phyloP scores from a whole-genome alignment of 1,140 invertebrate genomes.

The Sminthurinus signatus region DNA sequence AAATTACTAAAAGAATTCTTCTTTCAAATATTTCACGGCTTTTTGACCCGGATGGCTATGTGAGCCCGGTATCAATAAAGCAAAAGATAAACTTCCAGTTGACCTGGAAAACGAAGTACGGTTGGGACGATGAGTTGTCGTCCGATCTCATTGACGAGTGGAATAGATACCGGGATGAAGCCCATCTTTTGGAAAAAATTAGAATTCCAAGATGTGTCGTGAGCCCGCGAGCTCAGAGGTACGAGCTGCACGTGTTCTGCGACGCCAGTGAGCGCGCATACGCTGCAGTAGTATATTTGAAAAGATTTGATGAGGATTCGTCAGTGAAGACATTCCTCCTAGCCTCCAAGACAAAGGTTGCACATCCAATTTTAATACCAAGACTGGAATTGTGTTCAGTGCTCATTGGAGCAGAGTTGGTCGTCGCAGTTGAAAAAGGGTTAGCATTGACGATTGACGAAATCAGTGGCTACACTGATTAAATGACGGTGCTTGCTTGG shows the following conservation, averaged over 20 bases:
- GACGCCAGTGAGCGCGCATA: too few species aligned
- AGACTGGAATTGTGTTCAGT: slow-evolving; percentile 22
- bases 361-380: background rate
- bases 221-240: too few species aligned
- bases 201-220: too few species aligned
- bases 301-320: too few species aligned
- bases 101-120: slow-evolving; percentile 20
- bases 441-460: background rate
- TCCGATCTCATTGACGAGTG: too few species aligned
- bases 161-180: too few species aligned
- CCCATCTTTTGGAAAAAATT: too few species aligned
- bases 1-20: slow-evolving; percentile 26
- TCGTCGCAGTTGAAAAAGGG: background rate
- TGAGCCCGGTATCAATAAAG: slow-evolving; percentile 22
- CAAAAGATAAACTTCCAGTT: slow-evolving; percentile 34
- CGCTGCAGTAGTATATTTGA: too few species aligned
- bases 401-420: background rate
- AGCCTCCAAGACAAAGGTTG: background rate
- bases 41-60: slow-evolving; percentile 34
- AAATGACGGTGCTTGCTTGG: slow-evolving; percentile 9
- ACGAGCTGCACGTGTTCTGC: too few species aligned
- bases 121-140: too few species aligned
- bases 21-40: slow-evolving; percentile 29
- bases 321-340: background rate
- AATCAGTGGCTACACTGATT: slow-evolving; percentile 19